phyloP scores from a whole-genome alignment of 2,888 invertebrate genomes.

The Drosophila prostipennis region DNA sequence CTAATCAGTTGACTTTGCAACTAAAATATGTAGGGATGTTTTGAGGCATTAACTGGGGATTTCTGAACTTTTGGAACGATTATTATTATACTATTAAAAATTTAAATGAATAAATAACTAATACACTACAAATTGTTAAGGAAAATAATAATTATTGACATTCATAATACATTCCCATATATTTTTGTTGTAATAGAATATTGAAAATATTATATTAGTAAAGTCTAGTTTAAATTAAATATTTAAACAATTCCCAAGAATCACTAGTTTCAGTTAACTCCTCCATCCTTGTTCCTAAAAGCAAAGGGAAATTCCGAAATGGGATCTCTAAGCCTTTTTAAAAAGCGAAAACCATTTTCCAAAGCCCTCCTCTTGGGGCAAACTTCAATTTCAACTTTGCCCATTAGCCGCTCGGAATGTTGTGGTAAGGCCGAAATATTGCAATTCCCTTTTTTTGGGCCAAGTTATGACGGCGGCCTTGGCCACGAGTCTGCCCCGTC shows the following conservation, averaged over 20 bases:
- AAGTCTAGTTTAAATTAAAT: not conserved
- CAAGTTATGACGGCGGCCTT: conserved; percentile 43
- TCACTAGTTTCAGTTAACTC: not conserved
- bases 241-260: not conserved
- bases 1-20: conserved; percentile 9
- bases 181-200: no score
- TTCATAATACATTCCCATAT: no score
- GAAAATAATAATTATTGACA: no score
- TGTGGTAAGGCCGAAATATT: conserved; percentile 26
- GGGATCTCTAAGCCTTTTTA: not conserved
- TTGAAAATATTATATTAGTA: no score
- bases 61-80: not conserved
- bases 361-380: not conserved
- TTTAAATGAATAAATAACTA: no score
- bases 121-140: no score
- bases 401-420: conserved; percentile 31
- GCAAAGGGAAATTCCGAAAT: no score
- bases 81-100: no score
- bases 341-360: conserved; percentile 17
- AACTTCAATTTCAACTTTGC: conserved; percentile 29
- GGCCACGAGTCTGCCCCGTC: conserved; percentile 10
- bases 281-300: not conserved
- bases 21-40: not conserved
- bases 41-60: not conserved
- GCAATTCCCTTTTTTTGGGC: conserved; percentile 10